Conservation (phyloP, 2,113 vertebrate genomes). For the Perca schrenkii region DNA sequence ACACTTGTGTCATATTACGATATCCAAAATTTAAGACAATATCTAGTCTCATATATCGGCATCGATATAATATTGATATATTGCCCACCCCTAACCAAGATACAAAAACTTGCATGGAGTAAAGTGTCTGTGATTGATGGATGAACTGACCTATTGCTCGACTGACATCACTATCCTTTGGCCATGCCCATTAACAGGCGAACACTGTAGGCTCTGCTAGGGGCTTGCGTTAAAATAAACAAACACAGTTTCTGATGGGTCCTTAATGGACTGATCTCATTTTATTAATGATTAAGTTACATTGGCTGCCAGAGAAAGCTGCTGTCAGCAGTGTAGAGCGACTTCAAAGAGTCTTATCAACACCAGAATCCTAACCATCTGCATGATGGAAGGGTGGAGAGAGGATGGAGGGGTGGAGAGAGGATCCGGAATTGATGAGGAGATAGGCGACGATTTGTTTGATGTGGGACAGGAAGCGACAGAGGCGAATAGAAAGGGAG, state of each 20-base stretch:
- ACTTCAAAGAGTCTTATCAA: slow-evolving; percentile 60
- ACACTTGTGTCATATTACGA: too few relatives aligned
- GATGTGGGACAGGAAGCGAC: not conserved
- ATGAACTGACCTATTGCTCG: not conserved
- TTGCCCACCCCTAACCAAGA: too few relatives aligned
- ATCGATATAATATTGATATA: too few relatives aligned
- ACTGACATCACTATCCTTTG: not conserved
- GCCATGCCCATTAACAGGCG: not conserved
- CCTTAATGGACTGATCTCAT: not conserved
- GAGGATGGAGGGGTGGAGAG: slow-evolving; percentile 35
- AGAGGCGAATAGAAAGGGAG: not conserved
- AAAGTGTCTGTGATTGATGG: too few relatives aligned
- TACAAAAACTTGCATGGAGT: too few relatives aligned
- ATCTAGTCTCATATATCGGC: too few relatives aligned
- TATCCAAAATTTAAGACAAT: too few relatives aligned
- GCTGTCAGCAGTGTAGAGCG: slow-evolving; percentile 39
- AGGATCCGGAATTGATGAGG: slow-evolving; percentile 27
- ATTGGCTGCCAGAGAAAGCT: slow-evolving; percentile 35
- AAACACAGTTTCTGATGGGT: not conserved
- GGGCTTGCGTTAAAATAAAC: not conserved
- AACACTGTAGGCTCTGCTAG: not conserved
- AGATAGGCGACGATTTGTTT: slow-evolving; percentile 41
- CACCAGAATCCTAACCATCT: slow-evolving; percentile 36
- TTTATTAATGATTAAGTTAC: slow-evolving; percentile 34
- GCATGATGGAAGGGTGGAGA: slow-evolving; percentile 43